Evolutionary conservation across 2,888 invertebrate species (phyloP), one percentile per base, ranked within the genome.

Genomic region (Cantharis flavilabris): DNA sequence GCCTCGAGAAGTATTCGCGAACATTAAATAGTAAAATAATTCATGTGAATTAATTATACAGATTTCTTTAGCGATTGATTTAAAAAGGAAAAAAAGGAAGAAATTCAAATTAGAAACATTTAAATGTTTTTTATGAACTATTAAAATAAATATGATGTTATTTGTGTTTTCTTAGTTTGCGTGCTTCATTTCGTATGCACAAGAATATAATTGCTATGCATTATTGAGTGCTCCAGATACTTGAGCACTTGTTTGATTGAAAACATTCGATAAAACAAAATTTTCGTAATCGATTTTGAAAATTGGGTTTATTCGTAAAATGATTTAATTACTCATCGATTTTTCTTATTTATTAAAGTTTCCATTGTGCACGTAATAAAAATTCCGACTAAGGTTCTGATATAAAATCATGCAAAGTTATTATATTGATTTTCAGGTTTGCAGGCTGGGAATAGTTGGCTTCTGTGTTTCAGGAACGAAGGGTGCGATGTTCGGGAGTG

Each of bases 401-500:
- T 67, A 67, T 67, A 67, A 49, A 67, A 67, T 67, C 65, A 67
- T 67, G 65, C 65, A 23, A 73, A 69, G 69, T 70, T 69, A 69
- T 70, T 65, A 75, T 75, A 75, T 75, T 70, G 75, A 75, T 75
- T 75, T 62, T 62, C 70, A 75, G 70, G 63, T 65, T 70, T n/a
- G 33, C 28, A 30, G 70, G 64, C 33, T 70, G 70, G 75, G 75
- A 70, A 75, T 71, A 75, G 75, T 75, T 64, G 70, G 75, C 65
- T 69, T 71, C 71, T 71, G 75, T 62, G 70, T 75, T 75, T 75
- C 65, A 69, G 69, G 73, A 62, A 73, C 69, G 73, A 70, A 67
- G 75, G 70, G 65, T 70, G 71, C 49, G 75, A 73, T 70, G 73
- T 69, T 63, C 73, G 73, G 73, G 73, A 73, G 73, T 73, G 73